Base-by-base conservation (phyloP, 2,888 invertebrate genomes). In the Nyleta sp. region DNA sequence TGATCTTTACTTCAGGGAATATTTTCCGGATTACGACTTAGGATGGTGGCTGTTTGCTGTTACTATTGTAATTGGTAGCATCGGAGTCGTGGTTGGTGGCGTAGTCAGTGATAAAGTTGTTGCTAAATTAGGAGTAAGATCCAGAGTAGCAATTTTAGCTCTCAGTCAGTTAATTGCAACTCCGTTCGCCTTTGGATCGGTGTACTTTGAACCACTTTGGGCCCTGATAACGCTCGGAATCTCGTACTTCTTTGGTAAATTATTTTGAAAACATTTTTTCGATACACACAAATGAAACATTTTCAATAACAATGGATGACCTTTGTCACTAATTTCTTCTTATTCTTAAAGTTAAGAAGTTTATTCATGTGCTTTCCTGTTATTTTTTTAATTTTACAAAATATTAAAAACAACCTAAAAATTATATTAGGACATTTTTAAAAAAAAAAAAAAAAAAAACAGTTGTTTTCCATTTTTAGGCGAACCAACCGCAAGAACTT, bases 11-110 rank as follows among this genome's bases (percentile, higher is more conserved):
- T 97, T 96, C 91, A 94, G 96, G 78, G 95, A 94, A 72, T 97
- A 97, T 91, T 97, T 96, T 91, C 97, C 97, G 0, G 96, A 96
- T 85, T 95, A 96, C 84, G 96, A 97, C 91, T 93, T 97, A 11
- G 96, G 97, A 84, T 96, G 96, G 95, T 96, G 96, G 96, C 91
- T 97, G 84, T 97, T 97, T 88, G 95, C 95, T 0, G 96, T 97
- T 33, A 97, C 97, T 15, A 97, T 97, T 81, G 95, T 95, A 46
- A 95, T 97, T 85, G 97, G 96, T 4, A 94, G 94, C 64, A 91
- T 95, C n/a, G 96, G 96, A 1, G 95, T 95, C 0, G 95, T 95
- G 0, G 93, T 92, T 1, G 95, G 95, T 1, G 95, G 95, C 4
- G 91, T 96, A 42, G 93, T 96, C 2, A 96, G 96, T 0, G 97